Evolutionary conservation across 2,888 invertebrate genomes (phyloP), one percentile per base, ranked within the genome.

Genomic region (Scaptomyza parva): DNA sequence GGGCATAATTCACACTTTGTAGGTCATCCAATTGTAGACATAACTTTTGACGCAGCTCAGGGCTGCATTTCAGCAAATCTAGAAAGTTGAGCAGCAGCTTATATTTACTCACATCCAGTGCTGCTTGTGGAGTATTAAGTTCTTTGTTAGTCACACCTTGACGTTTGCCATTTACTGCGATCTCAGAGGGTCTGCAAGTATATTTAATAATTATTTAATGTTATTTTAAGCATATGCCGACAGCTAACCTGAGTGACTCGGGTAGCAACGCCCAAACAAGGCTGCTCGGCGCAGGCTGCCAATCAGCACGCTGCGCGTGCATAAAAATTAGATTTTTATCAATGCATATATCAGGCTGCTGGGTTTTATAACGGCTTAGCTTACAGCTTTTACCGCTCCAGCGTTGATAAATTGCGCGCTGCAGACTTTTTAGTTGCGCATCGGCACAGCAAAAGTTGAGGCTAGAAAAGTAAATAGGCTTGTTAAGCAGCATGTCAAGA

Each of bases 111-210:
- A 94, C 92, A 51, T 92, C 89, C 59, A 95, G 89, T 35, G 92
- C 92, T 45, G 90, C 92, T 12, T 89, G 92, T 17, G 91, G 90
- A 20, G 85, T 89, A 50, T 90, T 89, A 24, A 91, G 30, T 1
- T 86, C 79, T 30, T 95, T 96, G 88, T 95, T 96, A 0, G 96
- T 97, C 1, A 94, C 92, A 4, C 97, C 97, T 89, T 96, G 95
- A 70, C 94, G 96, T 81, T 93, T 94, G 4, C 98, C 97, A 86
- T 95, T 94, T 0, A 96, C 95, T 18, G 94, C 93, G 26, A 97
- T 94, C 92, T 97, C 96, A 43, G 92, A 90, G 30, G 93, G 83
- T 53, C 96, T 96, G 88, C 66, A 93, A 93, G 77, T 91, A 89
- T 54, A 22, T 12, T n/a, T 9, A 18, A 17, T 8, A 45, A 17